Evolutionary conservation across 2,797 vertebrate genomes (phyloP).

Genomic region (Pseudochirops cupreus): DNA sequence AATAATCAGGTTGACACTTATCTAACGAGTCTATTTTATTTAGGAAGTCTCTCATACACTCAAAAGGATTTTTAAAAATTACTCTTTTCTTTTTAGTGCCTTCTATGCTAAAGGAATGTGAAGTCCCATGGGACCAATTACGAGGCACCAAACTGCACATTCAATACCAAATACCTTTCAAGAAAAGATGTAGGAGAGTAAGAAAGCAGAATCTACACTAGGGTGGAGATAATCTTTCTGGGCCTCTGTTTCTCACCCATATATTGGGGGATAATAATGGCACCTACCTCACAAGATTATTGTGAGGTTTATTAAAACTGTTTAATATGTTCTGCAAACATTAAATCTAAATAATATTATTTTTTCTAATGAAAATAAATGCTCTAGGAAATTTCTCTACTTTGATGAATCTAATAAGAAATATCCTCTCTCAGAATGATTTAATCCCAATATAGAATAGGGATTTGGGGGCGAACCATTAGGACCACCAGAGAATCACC

Average conservation of each 20-base stretch:
- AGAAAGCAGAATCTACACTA: neutral
- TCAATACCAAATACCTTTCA: constrained; percentile 3
- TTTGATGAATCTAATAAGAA: constrained; percentile 3
- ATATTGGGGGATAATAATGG: neutral
- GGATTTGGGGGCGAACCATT: constrained; percentile 22
- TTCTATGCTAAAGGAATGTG: neutral
- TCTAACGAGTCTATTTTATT: neutral
- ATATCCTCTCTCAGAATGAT: constrained; percentile 35
- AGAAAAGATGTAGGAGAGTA: constrained; percentile 8
- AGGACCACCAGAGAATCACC: neutral
- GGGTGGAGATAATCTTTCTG: neutral
- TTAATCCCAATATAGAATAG: constrained; percentile 40
- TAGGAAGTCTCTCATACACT: neutral
- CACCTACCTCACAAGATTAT: neutral
- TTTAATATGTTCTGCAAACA: neutral
- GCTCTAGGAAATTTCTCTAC: constrained; percentile 13
- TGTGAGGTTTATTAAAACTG: neutral
- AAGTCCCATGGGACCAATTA: neutral
- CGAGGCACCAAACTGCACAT: constrained; percentile 21
- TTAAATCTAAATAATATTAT: neutral
- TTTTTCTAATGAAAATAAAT: neutral
- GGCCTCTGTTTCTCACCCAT: neutral
- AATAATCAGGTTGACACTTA: neutral
- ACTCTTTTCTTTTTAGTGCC: neutral
- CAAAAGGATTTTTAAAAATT: neutral